Conservation (phyloP, 2,888 invertebrate genomes). For the Erannis defoliaria region DNA sequence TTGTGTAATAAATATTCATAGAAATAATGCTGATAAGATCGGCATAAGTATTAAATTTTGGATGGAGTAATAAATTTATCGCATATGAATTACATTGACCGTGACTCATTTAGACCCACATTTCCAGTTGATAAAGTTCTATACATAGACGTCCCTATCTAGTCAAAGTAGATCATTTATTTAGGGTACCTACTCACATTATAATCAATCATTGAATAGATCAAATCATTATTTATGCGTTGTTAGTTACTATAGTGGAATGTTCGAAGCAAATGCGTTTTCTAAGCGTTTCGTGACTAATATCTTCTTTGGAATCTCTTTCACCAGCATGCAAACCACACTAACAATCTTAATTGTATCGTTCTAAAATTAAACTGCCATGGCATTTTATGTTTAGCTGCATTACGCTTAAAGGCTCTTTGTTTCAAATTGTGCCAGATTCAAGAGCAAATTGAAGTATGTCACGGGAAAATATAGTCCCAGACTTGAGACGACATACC, state of each 20-base stretch:
- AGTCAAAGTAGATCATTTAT: conserved; percentile 15
- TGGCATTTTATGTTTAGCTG: conserved; percentile 32
- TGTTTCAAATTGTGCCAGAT: not conserved
- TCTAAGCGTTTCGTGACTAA: conserved; percentile 52
- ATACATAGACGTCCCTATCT: conserved; percentile 8
- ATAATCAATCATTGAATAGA: conserved; percentile 8
- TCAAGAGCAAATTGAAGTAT: conserved; percentile 32
- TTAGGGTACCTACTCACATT: not conserved
- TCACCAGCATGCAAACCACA: conserved; percentile 46
- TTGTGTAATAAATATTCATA: conserved; percentile 68
- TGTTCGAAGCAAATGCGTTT: conserved; percentile 37
- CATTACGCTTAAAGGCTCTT: conserved; percentile 11
- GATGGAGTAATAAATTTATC: conserved; percentile 42
- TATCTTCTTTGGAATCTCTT: conserved; percentile 52
- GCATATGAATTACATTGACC: conserved; percentile 44
- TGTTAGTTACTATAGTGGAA: conserved; percentile 8
- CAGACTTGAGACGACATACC: conserved; percentile 54
- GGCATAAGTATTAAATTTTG: conserved; percentile 38
- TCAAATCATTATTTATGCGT: conserved; percentile 4
- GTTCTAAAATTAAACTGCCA: conserved; percentile 32
- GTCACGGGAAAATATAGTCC: conserved; percentile 47
- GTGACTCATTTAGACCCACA: conserved; percentile 44
- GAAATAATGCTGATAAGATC: conserved; percentile 45
- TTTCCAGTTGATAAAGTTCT: conserved; percentile 14
- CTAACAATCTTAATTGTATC: conserved; percentile 28